These are phyloP conservation scores for Monochamus alternatus DNA, from an alignment of 2,888 invertebrate genomes.

Conservation along the genomic window DNA sequence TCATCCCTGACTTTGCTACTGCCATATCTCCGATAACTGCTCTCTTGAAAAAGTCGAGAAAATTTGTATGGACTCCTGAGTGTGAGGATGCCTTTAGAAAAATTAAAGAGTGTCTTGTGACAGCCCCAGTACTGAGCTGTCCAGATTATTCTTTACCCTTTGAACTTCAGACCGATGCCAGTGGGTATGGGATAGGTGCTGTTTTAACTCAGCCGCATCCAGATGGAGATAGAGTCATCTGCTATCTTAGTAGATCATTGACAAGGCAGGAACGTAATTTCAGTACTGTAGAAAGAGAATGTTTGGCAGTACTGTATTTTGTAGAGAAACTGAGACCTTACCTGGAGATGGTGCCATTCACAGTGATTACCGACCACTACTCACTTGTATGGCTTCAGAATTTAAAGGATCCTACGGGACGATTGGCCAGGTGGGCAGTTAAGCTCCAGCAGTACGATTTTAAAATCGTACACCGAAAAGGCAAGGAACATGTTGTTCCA, in stretches of 20 bases:
- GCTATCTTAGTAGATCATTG: background rate
- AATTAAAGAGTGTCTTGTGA: constrained; percentile 41
- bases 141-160: constrained; percentile 48
- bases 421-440: too few relatives aligned
- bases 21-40: constrained; percentile 45
- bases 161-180: constrained; percentile 48
- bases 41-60: constrained; percentile 32
- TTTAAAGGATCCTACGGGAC: too few relatives aligned
- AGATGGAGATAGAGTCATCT: too few relatives aligned
- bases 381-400: too few relatives aligned
- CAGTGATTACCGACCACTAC: too few relatives aligned
- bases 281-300: too few relatives aligned
- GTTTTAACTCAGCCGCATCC: constrained; percentile 37
- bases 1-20: background rate
- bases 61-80: constrained; percentile 39
- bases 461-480: too few relatives aligned
- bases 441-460: too few relatives aligned
- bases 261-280: too few relatives aligned
- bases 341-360: too few relatives aligned
- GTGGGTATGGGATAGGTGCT: constrained; percentile 43
- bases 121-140: constrained; percentile 46
- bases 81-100: constrained; percentile 31
- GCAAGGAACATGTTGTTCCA: too few relatives aligned
- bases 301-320: background rate
- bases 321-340: too few relatives aligned